Evolutionary conservation across 2,888 invertebrate genomes (phyloP), one percentile per base, ranked within the genome.

Genomic region (Perithous albicinctus): DNA sequence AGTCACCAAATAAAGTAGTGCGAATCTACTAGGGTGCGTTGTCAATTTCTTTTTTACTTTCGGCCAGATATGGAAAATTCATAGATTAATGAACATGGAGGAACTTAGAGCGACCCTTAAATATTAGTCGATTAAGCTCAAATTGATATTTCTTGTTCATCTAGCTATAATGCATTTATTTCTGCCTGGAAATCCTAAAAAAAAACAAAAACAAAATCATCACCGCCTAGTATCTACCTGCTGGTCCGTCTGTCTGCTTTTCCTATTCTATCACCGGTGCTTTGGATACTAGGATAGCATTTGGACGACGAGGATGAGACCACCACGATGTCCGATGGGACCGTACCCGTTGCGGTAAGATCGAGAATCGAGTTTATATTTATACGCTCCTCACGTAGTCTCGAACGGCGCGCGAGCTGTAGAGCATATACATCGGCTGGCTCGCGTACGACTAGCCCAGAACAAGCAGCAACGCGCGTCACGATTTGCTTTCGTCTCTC

Each of bases 351-450:
- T 70, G 73, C 64, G 74, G 51, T 69, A 70, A 78, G 70, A 82
- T 82, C 74, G 74, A 66, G 74, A 82, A 82, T 82, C 70, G 78
- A 82, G 70, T 82, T 78, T 78, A 78, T 78, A 78, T 82, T 78
- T 78, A 75, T 59, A 78, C 51, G 59, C 82, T 78, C 48, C 56
- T 78, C 82, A 82, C 82, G 82, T 82, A 75, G 41, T 70, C 48
- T 26, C 48, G 74, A 54, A 26, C 18, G 38, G 59, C 67, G 67
- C 67, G 41, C 63, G 78, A 78, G 41, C 56, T 38, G 29, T 56
- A 64, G 38, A 75, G 23, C 43, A 41, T 29, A 67, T 23, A 82
- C 43, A 64, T 61, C 64, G 38, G 7, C 38, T 59, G 20, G 20
- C 41, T 66, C 56, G 43, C 67, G 4, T 18, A 41, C 67, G 67